These are phyloP conservation scores for Polymixis lichenea DNA, from an alignment of 2,888 invertebrate species.

Conservation along the genomic window DNA sequence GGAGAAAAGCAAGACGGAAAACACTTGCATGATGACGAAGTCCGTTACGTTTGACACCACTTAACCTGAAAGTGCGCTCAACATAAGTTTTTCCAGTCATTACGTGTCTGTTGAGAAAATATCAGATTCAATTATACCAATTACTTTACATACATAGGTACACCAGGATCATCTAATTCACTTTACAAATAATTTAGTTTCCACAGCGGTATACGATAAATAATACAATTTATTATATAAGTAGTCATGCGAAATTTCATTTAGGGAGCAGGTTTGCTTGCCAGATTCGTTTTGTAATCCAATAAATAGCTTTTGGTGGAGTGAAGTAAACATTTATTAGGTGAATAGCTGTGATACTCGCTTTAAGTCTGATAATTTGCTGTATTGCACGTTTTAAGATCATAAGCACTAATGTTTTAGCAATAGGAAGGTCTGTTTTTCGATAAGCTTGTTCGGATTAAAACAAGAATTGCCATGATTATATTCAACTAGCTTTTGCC, in stretches of 20 bases:
- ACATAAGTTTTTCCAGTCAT: constrained; percentile 25
- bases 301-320: constrained; percentile 71
- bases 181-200: constrained; percentile 60
- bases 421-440: constrained; percentile 7
- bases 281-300: constrained; percentile 71
- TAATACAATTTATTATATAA: constrained; percentile 73
- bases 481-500: too few species aligned
- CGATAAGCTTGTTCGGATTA: not conserved
- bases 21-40: not conserved
- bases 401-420: constrained; percentile 12
- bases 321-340: constrained; percentile 71
- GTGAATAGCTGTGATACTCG: constrained; percentile 43
- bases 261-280: constrained; percentile 53
- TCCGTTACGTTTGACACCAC: not conserved
- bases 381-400: constrained; percentile 13
- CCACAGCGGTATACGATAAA: constrained; percentile 62
- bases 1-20: constrained; percentile 10
- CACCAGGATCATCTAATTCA: constrained; percentile 52
- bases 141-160: constrained; percentile 16
- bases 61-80: constrained; percentile 3
- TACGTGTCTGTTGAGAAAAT: constrained; percentile 15
- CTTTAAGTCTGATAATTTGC: constrained; percentile 36
- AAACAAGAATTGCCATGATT: not conserved
- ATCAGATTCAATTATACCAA: constrained; percentile 15
- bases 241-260: constrained; percentile 58